phyloP scores from a whole-genome alignment of 2,888 invertebrate species.

The Monoplex corrugatus region DNA sequence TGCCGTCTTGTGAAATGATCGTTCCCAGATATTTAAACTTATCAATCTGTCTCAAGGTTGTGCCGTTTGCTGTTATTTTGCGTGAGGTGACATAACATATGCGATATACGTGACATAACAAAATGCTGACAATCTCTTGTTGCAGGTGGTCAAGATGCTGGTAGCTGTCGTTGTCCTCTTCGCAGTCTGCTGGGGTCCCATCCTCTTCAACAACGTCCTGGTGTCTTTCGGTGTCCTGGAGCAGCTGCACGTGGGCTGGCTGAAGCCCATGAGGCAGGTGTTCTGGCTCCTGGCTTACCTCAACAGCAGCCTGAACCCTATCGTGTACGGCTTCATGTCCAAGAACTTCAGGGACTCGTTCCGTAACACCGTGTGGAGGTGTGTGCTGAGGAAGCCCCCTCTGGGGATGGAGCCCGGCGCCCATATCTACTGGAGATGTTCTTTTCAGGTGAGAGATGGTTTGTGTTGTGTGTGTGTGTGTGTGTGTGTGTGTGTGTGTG shows the following conservation, averaged over 20 bases:
- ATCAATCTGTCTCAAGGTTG: too few relatives aligned
- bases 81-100: too few relatives aligned
- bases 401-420: background rate
- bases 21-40: too few relatives aligned
- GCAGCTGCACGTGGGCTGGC: conserved; percentile 83
- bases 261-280: conserved; percentile 85
- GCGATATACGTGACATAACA: background rate
- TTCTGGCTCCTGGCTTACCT: conserved; percentile 87
- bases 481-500: background rate
- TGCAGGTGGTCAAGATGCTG: conserved; percentile 88
- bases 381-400: conserved; percentile 52
- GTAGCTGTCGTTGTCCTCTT: conserved; percentile 87
- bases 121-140: background rate
- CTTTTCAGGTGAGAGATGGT: background rate
- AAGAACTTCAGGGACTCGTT: conserved; percentile 85
- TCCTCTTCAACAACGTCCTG: conserved; percentile 86
- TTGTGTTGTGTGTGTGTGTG: background rate
- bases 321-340: conserved; percentile 89
- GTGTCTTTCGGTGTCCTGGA: conserved; percentile 85
- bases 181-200: conserved; percentile 87
- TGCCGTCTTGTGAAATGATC: too few relatives aligned
- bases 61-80: too few relatives aligned
- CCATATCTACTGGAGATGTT: conserved; percentile 47
- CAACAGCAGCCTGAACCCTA: conserved; percentile 89
- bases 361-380: conserved; percentile 68